Percentiles rank a stretch among this genome's conserved stretches.
phyloP scores from a whole-genome alignment of 2,888 invertebrate genomes.

The Zygogramma bicolorata region DNA sequence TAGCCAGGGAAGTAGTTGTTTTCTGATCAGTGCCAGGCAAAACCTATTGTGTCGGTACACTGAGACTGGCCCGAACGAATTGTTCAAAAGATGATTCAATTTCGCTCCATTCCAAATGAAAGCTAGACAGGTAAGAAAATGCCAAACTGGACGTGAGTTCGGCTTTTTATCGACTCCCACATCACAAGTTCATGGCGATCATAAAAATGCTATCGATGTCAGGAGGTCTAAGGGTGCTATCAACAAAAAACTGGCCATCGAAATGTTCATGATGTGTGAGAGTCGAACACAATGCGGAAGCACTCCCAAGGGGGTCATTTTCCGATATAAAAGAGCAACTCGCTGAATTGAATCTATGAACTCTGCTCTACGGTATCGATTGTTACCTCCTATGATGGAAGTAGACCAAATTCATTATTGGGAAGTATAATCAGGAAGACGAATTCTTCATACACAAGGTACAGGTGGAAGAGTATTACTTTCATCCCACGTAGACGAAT shows the following conservation, averaged over 20 bases:
- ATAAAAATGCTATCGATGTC: neutral
- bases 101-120: too few species aligned
- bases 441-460: neutral
- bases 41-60: too few species aligned
- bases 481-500: too few species aligned
- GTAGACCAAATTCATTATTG: neutral
- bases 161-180: neutral
- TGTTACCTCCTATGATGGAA: neutral
- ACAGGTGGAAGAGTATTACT: too few species aligned
- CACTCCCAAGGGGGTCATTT: neutral
- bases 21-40: too few species aligned
- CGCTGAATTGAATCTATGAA: slow-evolving; percentile 5
- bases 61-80: too few species aligned
- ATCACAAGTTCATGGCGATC: neutral
- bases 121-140: neutral
- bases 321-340: neutral
- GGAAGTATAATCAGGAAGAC: neutral
- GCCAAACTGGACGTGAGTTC: neutral
- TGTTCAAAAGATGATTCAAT: too few species aligned
- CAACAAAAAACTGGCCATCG: slow-evolving; percentile 1
- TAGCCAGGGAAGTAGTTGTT: too few species aligned
- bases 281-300: neutral
- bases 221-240: slow-evolving; percentile 1
- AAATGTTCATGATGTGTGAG: slow-evolving; percentile 4
- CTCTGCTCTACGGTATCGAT: neutral